Evolutionary conservation across 2,797 vertebrate genomes (phyloP).

Genomic region (Phylloscopus collybita): DNA sequence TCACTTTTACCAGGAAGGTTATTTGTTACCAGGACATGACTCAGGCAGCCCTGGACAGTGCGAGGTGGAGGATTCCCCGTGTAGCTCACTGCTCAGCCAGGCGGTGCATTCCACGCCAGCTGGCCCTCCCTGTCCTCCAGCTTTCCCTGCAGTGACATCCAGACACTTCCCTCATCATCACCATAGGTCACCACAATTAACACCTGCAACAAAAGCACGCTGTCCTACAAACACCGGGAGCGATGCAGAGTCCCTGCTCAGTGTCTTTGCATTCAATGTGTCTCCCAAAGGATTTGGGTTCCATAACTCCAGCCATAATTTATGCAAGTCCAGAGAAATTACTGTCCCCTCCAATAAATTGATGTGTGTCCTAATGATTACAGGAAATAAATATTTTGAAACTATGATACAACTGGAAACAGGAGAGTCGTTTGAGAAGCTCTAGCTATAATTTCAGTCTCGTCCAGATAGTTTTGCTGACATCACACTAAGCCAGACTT

Average conservation of each 20-base stretch:
- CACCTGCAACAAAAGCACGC: background rate
- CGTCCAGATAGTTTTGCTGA: background rate
- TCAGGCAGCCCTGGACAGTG: fast-evolving
- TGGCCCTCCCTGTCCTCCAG: background rate
- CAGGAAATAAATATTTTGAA: background rate
- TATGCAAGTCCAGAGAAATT: background rate
- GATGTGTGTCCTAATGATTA: background rate
- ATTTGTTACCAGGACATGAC: background rate
- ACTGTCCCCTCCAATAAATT: background rate
- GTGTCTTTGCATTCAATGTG: background rate
- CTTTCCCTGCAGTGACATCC: background rate
- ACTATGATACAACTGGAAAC: background rate
- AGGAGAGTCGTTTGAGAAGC: background rate
- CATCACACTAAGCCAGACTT: background rate
- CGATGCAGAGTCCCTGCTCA: fast-evolving
- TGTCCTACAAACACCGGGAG: background rate
- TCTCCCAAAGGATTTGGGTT: background rate
- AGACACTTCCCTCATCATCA: background rate
- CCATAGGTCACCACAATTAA: background rate
- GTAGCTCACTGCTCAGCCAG: background rate
- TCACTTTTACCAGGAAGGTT: background rate
- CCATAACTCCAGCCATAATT: background rate
- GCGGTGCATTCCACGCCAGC: fast-evolving
- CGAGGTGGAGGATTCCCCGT: background rate
- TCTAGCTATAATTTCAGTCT: background rate